Evolutionary conservation across 2,888 invertebrate species (phyloP).

Genomic region (Nysson spinosus): DNA sequence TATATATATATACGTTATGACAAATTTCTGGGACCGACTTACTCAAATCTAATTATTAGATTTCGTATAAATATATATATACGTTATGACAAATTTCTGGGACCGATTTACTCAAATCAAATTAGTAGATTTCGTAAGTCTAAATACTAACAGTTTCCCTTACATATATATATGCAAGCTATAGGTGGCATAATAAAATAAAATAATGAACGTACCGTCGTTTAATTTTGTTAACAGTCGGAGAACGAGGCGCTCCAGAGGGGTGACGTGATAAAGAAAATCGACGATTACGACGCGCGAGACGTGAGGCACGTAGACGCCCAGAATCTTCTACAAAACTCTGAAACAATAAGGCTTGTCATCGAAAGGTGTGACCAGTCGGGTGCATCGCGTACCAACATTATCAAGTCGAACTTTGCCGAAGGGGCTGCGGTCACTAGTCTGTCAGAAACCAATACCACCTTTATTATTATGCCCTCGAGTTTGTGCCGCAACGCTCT

Average conservation of each 20-base stretch:
- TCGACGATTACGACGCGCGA: slow-evolving; percentile 92
- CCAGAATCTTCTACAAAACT: slow-evolving; percentile 90
- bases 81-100: too few species aligned
- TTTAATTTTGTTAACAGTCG: slow-evolving; percentile 84
- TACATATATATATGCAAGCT: too few species aligned
- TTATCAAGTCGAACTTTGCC: slow-evolving; percentile 63
- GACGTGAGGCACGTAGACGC: slow-evolving; percentile 95
- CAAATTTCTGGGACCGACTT: too few species aligned
- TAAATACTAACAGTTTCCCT: too few species aligned
- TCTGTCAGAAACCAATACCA: slow-evolving; percentile 69
- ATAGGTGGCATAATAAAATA: too few species aligned
- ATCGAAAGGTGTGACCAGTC: slow-evolving; percentile 84
- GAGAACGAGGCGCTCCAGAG: slow-evolving; percentile 88
- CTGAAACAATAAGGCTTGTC: slow-evolving; percentile 88
- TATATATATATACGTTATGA: too few species aligned
- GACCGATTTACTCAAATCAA: too few species aligned
- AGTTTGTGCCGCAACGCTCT: slow-evolving; percentile 6
- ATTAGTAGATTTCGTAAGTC: too few species aligned
- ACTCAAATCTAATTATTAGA: too few species aligned
- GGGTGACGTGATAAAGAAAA: slow-evolving; percentile 94
- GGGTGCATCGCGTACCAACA: slow-evolving; percentile 62
- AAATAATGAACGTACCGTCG: too few species aligned
- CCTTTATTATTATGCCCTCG: slow-evolving; percentile 39
- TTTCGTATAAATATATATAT: too few species aligned
- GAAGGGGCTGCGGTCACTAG: slow-evolving; percentile 68